A percentile compares a stretch with the other conserved stretches of the same genome.
phyloP scores from a whole-genome alignment of 2,113 vertebrate species.

The Carettochelys insculpta region DNA sequence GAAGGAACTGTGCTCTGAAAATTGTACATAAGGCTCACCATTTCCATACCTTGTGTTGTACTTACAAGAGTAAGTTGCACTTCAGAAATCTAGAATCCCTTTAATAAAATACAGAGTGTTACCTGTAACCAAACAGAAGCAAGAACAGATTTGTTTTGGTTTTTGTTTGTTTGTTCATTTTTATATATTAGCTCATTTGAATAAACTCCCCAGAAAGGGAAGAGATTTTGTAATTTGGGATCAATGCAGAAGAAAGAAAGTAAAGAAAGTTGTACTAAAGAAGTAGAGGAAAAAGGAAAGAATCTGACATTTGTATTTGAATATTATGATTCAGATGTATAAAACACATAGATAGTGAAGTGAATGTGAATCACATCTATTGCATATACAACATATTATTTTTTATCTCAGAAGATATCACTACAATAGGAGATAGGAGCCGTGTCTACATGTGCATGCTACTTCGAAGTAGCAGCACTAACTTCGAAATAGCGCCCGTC shows the following conservation, averaged over 20 bases:
- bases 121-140: fast-evolving
- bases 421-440: background rate
- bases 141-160: background rate
- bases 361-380: background rate
- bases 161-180: background rate
- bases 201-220: background rate
- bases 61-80: background rate
- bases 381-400: background rate
- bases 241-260: background rate
- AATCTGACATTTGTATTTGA: background rate
- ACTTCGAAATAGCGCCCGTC: too few species aligned
- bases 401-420: background rate
- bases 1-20: background rate
- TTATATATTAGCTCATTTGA: background rate
- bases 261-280: background rate
- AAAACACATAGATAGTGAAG: background rate
- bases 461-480: too few species aligned
- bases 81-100: background rate
- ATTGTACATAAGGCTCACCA: fast-evolving
- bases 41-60: background rate
- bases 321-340: background rate
- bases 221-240: background rate
- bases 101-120: fast-evolving
- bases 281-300: background rate
- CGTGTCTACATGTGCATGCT: too few species aligned